Evolutionary conservation across 2,113 vertebrate genomes (phyloP).

Genomic region (Sphaerodactylus townsendi): DNA sequence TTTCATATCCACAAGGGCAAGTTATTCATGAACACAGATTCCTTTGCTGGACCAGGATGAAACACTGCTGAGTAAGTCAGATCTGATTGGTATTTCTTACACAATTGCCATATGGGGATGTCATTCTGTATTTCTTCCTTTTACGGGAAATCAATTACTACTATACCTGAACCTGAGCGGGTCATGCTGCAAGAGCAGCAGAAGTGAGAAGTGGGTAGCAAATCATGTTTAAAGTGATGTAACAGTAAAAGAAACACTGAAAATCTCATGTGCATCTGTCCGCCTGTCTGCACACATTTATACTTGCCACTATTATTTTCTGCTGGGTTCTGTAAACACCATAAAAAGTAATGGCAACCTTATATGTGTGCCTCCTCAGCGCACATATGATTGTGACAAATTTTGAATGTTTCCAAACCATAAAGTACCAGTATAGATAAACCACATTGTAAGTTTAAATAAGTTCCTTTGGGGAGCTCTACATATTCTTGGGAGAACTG

Average conservation of each 20-base stretch:
- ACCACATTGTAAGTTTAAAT: not conserved
- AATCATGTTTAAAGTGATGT: not conserved
- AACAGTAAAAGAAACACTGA: conserved; percentile 22
- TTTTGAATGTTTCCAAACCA: conserved; percentile 5
- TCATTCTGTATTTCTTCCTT: conserved; percentile 19
- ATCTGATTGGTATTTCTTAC: not conserved
- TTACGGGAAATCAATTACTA: not conserved
- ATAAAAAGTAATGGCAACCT: not conserved
- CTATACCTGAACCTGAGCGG: not conserved
- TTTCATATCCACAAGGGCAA: not conserved
- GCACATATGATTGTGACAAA: not conserved
- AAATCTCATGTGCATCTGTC: not conserved
- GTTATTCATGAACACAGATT: not conserved
- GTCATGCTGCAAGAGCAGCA: not conserved
- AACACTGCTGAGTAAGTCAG: not conserved
- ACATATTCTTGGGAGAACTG: not conserved
- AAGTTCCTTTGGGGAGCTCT: not conserved
- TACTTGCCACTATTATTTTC: not conserved
- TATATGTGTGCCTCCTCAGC: not conserved
- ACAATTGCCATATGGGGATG: not conserved
- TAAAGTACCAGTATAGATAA: not conserved
- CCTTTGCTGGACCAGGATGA: not conserved
- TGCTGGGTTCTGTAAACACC: not conserved
- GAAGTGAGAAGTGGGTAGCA: not conserved
- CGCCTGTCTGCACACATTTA: not conserved